Conservation (phyloP, 2,113 vertebrate species). For the Garra rufa region DNA sequence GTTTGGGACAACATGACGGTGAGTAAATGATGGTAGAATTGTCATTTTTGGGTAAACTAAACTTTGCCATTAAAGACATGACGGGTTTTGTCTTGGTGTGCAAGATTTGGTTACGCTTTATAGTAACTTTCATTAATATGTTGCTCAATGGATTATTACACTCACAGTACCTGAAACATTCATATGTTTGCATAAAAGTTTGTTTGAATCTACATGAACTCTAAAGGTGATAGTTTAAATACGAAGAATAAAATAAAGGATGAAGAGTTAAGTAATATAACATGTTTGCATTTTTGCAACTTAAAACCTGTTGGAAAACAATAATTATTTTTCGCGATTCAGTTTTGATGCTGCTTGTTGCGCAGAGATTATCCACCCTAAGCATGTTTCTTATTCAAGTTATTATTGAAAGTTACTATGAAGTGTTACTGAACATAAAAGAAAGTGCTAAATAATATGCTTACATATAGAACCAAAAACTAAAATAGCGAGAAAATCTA, state of each 20-base stretch:
- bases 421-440: neutral
- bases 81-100: neutral
- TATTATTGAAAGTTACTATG: constrained; percentile 15
- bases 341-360: neutral
- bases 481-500: neutral
- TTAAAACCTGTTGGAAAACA: neutral
- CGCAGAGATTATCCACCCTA: neutral
- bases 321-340: neutral
- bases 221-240: neutral
- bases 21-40: neutral
- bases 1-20: neutral
- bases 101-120: neutral
- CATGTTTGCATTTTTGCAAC: neutral
- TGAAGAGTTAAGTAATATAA: neutral
- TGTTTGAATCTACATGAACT: neutral
- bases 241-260: neutral
- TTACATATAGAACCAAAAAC: constrained; percentile 27
- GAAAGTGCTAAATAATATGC: constrained; percentile 17
- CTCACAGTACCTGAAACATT: neutral
- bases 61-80: constrained; percentile 1
- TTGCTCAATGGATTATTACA: neutral
- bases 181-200: neutral
- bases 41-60: neutral
- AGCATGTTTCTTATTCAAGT: neutral
- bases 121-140: neutral